Evolutionary conservation across 2,797 vertebrate genomes (phyloP), one percentile per base, ranked within the genome.

Genomic region (Pipistrellus pygmaeus): DNA sequence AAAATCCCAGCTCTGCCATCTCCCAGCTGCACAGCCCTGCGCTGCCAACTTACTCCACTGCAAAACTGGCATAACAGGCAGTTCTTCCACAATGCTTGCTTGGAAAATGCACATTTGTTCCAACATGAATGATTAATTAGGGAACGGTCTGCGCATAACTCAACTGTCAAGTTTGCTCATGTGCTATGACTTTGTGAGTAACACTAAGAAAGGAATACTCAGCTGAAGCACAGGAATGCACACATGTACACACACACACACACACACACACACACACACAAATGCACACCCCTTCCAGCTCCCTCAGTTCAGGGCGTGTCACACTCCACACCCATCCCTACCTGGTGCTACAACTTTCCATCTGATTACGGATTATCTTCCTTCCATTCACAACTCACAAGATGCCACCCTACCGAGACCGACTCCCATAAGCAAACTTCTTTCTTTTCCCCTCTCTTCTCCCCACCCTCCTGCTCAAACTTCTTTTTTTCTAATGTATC

Each of bases 111-210:
- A n/a, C 30, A 44, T 60, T 64, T 86, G 75, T 78, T 57, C 57
- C 75, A 85, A 32, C 18, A 80, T 35, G 44, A 86, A 64, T 51
- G 82, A 90, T 41, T 32, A 9, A 27, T 64, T 78, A 62, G 60
- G 55, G 38, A 90, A 53, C n/a, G 64, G 60, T 20, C 3, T 78
- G 71, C 80, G 14, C 84, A 66, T 85, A 73, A 71, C 55, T 76
- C 73, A 68, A 46, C 86, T 91, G 53, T 82, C 86, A 88, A 71
- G 55, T 72, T 75, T 78, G 60, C 66, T 72, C 60, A 78, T 20
- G 80, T 91, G 93, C 60, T 72, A 32, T n/a, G 9, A 80, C 72
- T 92, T 81, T 48, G 12, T 18, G 27, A 91, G 62, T 84, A 84
- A 84, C 62, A 68, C 30, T 11, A 35, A 48, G 85, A 55, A 86